Conservation (phyloP, 2,888 invertebrate species). For the Limnephilus lunatus region DNA sequence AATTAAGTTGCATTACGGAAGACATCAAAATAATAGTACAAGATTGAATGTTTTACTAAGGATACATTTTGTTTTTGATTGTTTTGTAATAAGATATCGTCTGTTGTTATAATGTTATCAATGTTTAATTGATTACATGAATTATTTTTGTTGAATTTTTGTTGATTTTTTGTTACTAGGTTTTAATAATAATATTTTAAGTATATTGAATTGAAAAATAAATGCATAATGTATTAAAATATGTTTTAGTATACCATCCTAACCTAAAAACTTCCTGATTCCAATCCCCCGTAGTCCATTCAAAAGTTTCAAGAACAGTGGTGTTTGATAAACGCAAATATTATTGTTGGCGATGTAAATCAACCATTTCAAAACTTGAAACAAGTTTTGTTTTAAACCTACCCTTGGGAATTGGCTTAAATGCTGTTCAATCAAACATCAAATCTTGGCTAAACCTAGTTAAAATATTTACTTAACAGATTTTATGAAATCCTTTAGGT, state of each 20-base stretch:
- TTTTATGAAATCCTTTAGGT: too few species aligned
- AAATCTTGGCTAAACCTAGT: too few species aligned
- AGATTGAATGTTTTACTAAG: background rate
- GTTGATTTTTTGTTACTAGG: slow-evolving; percentile 20
- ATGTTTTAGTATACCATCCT: background rate
- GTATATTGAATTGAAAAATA: background rate
- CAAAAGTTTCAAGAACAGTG: background rate
- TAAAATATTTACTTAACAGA: too few species aligned
- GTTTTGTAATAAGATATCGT: background rate
- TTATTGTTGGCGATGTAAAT: too few species aligned
- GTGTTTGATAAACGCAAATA: too few species aligned
- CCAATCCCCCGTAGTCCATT: background rate
- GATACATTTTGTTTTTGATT: background rate
- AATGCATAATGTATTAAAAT: background rate
- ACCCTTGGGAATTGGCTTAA: too few species aligned
- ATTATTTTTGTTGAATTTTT: slow-evolving; percentile 14
- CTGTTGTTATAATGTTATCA: background rate
- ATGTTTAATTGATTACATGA: background rate
- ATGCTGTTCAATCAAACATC: too few species aligned
- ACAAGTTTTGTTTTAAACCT: too few species aligned
- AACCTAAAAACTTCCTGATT: background rate
- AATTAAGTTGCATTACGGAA: background rate
- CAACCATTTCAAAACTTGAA: too few species aligned
- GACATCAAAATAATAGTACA: background rate
- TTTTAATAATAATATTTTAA: slow-evolving; percentile 3